These are phyloP conservation scores for Lutjanus argentimaculatus DNA, from an alignment of 2,797 vertebrate species.

Conservation along the genomic window DNA sequence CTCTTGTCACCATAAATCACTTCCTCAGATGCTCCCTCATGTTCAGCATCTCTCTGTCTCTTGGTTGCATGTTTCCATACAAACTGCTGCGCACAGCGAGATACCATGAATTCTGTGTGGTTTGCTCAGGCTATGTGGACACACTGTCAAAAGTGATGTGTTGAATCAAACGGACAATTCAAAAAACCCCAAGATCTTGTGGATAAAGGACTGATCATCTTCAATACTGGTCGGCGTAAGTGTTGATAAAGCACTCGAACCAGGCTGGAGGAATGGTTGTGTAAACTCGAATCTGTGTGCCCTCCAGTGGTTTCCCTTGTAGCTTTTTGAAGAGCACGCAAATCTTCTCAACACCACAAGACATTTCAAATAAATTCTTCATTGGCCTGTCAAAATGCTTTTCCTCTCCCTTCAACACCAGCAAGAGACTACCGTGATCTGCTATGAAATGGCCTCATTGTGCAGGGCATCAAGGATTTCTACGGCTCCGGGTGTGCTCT, in stretches of 20 bases:
- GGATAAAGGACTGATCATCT: constrained; percentile 58
- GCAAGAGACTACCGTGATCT: constrained; percentile 77
- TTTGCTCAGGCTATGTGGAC: constrained; percentile 58
- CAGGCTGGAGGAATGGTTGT: constrained; percentile 37
- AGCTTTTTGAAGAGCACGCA: constrained; percentile 76
- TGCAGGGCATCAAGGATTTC: constrained; percentile 80
- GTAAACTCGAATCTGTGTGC: constrained; percentile 53
- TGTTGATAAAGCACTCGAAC: constrained; percentile 51
- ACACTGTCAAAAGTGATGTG: constrained; percentile 58
- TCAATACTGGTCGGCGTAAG: constrained; percentile 39
- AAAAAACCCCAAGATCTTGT: constrained; percentile 37
- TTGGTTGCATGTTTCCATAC: constrained; percentile 53
- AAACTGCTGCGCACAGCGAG: constrained; percentile 77
- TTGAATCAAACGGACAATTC: constrained; percentile 64
- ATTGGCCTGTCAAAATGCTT: constrained; percentile 85
- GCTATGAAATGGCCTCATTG: constrained; percentile 84
- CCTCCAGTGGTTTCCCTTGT: constrained; percentile 50
- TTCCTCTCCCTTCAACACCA: constrained; percentile 84
- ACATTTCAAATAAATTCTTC: constrained; percentile 88
- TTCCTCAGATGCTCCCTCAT: constrained; percentile 70
- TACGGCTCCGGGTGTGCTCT: constrained; percentile 77
- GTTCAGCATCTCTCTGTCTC: constrained; percentile 64
- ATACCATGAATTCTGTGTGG: constrained; percentile 58
- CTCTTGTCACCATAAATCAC: constrained; percentile 81
- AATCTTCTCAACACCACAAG: constrained; percentile 82